Conservation (phyloP, 2,113 vertebrate species). For the Apteryx mantelli region DNA sequence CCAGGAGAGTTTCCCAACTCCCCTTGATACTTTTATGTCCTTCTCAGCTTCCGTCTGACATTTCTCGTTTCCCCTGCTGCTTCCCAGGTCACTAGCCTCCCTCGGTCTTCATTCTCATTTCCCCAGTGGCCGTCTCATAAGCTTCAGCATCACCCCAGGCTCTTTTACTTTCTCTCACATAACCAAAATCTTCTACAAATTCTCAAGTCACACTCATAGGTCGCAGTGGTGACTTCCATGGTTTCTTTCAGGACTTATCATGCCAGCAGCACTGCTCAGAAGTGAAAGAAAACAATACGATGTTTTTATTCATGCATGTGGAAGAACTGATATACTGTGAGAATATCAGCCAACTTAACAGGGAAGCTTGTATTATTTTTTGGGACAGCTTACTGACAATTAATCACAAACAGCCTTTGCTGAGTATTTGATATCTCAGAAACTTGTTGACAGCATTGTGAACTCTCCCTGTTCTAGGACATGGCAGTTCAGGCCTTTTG, state of each 20-base stretch:
- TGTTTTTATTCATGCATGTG: not conserved
- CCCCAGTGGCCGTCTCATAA: not conserved
- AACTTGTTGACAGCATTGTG: not conserved
- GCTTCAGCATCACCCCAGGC: not conserved
- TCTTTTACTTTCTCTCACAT: not conserved
- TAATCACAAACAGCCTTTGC: not conserved
- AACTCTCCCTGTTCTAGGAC: not conserved
- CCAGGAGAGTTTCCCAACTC: not conserved
- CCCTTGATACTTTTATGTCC: not conserved
- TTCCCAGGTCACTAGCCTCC: not conserved
- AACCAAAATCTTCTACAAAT: not conserved
- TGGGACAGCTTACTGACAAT: not conserved
- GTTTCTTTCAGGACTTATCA: not conserved
- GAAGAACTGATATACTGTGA: not conserved
- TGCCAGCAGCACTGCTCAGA: not conserved
- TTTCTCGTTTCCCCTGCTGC: not conserved
- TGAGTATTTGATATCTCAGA: not conserved
- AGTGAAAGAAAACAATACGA: not conserved
- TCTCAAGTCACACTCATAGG: not conserved
- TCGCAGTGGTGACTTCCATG: not conserved
- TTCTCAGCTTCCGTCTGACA: not conserved
- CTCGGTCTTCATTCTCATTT: not conserved
- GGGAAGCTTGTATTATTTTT: not conserved
- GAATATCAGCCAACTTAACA: not conserved
- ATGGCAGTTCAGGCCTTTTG: not conserved